Evolutionary conservation across 2,888 invertebrate genomes (phyloP), one percentile per base, ranked within the genome.

Genomic region (Tuta absoluta): DNA sequence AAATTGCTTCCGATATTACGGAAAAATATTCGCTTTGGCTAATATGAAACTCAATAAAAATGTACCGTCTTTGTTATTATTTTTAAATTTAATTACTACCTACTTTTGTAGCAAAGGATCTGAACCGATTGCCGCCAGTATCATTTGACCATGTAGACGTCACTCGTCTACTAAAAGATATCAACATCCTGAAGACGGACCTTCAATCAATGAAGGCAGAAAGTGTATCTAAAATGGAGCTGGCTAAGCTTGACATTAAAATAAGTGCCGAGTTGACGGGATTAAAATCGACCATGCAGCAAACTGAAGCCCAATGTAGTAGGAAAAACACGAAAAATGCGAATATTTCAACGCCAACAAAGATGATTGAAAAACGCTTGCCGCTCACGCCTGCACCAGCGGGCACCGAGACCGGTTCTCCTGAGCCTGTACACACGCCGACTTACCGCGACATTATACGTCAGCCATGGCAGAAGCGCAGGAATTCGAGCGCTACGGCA

Each of bases 1-100:
- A 91, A 89, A 89, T 90, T 90, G 89, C 88, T 84, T 86, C 79
- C 79, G 73, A 84, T 86, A 84, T 82, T 78, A 76, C 78, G 71
- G 77, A 71, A 84, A 81, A 81, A 76, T 78, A 79, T 81, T 83
- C 82, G 82, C 12, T n/a, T 33, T 19, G 2, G 53, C 12, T 53
- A 53, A 24, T 49, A 23, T 1, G 11, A 53, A 53, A 53, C 12
- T 53, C 51, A 53, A 53, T 53, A 23, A 53, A 33, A 19, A 23
- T 24, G 14, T 23, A 23, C 51, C 21, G 10, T 51, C 12, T 24
- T 14, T 53, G 21, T 23, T 53, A 24, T 53, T 53, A 21, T 23
- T 45, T 45, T 45, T n/a, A 45, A 41, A 45, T n/a, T 17, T 7
- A 17, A 45, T 23, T 12, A 23, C n/a, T 48, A 21, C 48, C 48